A percentile compares a stretch with the other conserved stretches of the same genome.
Evolutionary conservation across 2,888 invertebrate genomes (phyloP).

Genomic region (Pheosia gnoma): DNA sequence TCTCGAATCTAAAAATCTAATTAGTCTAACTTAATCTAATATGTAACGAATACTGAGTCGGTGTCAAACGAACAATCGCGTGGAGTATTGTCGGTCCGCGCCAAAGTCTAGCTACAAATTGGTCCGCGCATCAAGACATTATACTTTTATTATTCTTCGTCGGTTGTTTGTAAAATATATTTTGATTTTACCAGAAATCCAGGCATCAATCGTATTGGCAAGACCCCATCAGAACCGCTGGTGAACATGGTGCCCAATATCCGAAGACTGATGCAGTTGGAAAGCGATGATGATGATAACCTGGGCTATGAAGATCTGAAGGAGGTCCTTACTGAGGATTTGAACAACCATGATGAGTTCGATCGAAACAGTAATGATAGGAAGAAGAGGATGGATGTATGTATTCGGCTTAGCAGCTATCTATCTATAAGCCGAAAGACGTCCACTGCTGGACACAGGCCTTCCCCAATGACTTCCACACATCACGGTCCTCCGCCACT

Average conservation of each 20-base stretch:
- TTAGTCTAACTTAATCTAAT: too few relatives aligned
- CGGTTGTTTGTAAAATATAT: neutral
- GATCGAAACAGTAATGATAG: constrained; percentile 45
- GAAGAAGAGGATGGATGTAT: constrained; percentile 42
- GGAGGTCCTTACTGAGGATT: constrained; percentile 55
- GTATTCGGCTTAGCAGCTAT: neutral
- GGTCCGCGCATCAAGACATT: too few relatives aligned
- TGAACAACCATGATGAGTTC: constrained; percentile 48
- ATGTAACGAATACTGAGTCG: too few relatives aligned
- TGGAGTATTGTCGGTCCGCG: too few relatives aligned
- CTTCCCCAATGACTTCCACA: too few relatives aligned
- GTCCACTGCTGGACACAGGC: too few relatives aligned
- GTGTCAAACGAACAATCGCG: too few relatives aligned
- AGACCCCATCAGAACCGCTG: neutral
- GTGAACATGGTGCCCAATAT: constrained; percentile 29
- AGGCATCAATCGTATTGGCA: constrained; percentile 8
- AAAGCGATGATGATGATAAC: constrained; percentile 54
- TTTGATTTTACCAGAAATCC: constrained; percentile 34
- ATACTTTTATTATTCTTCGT: too few relatives aligned
- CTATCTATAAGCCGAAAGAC: too few relatives aligned
- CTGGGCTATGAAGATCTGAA: constrained; percentile 61
- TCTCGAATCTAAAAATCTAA: too few relatives aligned
- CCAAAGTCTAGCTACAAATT: too few relatives aligned
- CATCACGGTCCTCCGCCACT: too few relatives aligned
- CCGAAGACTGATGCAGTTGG: constrained; percentile 57